phyloP scores from a whole-genome alignment of 2,888 invertebrate genomes.

The Iphiclides podalirius region DNA sequence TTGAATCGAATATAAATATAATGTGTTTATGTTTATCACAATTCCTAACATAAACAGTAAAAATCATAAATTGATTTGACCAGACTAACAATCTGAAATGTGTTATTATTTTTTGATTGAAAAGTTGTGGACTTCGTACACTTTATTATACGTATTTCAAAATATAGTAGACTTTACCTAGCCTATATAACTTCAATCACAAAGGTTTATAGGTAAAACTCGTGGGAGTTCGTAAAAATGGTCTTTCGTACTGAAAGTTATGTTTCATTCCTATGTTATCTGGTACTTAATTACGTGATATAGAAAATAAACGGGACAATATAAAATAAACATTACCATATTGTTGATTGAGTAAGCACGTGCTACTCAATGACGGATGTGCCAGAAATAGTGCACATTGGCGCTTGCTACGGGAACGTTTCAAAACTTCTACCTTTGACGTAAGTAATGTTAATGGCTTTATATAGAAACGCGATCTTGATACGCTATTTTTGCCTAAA shows the following conservation, averaged over 20 bases:
- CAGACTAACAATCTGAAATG: not conserved
- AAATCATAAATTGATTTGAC: not conserved
- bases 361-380: constrained; percentile 46
- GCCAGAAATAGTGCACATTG: constrained; percentile 62
- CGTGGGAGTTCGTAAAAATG: not conserved
- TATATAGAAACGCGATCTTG: constrained; percentile 37
- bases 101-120: not conserved
- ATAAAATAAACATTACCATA: constrained; percentile 21
- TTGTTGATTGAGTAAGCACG: constrained; percentile 51
- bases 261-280: too few relatives aligned
- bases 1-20: not conserved
- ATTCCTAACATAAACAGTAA: not conserved
- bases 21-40: too few relatives aligned
- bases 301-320: not conserved
- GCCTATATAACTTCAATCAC: not conserved
- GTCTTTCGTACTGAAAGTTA: too few relatives aligned
- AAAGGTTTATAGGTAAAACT: not conserved
- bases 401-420: constrained; percentile 50
- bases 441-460: constrained; percentile 60
- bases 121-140: not conserved
- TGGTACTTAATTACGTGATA: not conserved
- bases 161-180: not conserved
- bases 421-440: constrained; percentile 53
- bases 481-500: too few relatives aligned
- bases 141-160: not conserved